Conservation (phyloP, 2,797 vertebrate genomes). For the Delichon dasypus region DNA sequence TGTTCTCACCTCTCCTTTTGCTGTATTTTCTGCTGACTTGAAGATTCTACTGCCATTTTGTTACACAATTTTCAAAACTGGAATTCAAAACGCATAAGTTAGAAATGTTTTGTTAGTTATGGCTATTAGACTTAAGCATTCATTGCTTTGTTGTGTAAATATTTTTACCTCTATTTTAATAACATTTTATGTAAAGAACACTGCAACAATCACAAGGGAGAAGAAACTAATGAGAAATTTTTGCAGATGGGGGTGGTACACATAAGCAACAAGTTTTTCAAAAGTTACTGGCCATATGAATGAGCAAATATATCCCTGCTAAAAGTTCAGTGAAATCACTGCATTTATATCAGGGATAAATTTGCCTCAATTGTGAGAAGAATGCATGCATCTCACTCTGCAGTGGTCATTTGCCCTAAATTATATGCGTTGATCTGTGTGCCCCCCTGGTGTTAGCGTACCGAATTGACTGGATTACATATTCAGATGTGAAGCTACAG, state of each 20-base stretch:
- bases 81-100: not conserved
- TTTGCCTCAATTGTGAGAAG: not conserved
- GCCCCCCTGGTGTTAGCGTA: not conserved
- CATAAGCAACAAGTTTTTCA: not conserved
- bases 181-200: not conserved
- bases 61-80: not conserved
- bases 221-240: not conserved
- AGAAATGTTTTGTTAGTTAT: not conserved
- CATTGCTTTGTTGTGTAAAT: not conserved
- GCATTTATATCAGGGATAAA: not conserved
- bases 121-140: not conserved
- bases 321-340: not conserved
- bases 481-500: slow-evolving; percentile 9
- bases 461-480: not conserved
- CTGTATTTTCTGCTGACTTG: not conserved
- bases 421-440: not conserved
- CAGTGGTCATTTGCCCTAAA: slow-evolving; percentile 40
- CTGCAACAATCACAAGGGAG: not conserved
- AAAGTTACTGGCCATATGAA: not conserved
- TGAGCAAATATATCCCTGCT: not conserved
- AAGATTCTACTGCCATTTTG: not conserved
- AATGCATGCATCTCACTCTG: not conserved
- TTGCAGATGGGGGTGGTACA: not conserved
- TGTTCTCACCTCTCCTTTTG: not conserved
- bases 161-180: not conserved